Evolutionary conservation across 2,113 vertebrate species (phyloP).

Genomic region (Chionis minor): DNA sequence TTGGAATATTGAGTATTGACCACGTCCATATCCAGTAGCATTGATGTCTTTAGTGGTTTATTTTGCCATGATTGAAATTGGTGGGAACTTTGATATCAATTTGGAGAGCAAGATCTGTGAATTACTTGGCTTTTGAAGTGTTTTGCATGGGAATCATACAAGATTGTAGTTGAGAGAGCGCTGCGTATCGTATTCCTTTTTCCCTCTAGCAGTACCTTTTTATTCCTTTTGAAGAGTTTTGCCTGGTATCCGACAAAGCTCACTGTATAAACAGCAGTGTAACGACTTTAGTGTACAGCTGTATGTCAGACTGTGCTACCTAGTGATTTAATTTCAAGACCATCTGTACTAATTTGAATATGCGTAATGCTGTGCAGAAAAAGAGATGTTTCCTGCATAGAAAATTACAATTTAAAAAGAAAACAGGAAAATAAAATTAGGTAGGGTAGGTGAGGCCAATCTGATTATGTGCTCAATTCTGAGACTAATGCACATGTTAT

Average conservation of each 20-base stretch:
- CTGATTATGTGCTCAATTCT: conserved; percentile 18
- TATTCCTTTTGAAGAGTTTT: conserved; percentile 45
- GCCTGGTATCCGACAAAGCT: background rate
- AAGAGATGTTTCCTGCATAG: background rate
- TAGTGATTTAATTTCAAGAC: conserved; percentile 4
- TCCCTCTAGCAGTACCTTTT: background rate
- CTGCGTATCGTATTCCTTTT: background rate
- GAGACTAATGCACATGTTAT: background rate
- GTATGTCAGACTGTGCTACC: background rate
- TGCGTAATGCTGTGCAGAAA: background rate
- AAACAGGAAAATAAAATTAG: conserved; percentile 22
- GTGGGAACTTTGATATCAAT: background rate
- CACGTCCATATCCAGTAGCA: background rate
- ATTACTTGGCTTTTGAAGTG: conserved; percentile 43
- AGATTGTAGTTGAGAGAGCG: background rate
- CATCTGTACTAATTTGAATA: background rate
- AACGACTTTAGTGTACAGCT: background rate
- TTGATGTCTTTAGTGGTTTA: background rate
- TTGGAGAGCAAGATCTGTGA: conserved; percentile 1
- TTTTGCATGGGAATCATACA: conserved; percentile 15
- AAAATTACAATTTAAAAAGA: conserved; percentile 5
- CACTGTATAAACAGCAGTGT: background rate
- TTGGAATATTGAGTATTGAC: background rate
- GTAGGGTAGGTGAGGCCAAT: conserved; percentile 1
- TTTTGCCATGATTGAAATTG: background rate